Evolutionary conservation across 2,113 vertebrate species (phyloP).

Genomic region (Rhinopomastus cyanomelas): DNA sequence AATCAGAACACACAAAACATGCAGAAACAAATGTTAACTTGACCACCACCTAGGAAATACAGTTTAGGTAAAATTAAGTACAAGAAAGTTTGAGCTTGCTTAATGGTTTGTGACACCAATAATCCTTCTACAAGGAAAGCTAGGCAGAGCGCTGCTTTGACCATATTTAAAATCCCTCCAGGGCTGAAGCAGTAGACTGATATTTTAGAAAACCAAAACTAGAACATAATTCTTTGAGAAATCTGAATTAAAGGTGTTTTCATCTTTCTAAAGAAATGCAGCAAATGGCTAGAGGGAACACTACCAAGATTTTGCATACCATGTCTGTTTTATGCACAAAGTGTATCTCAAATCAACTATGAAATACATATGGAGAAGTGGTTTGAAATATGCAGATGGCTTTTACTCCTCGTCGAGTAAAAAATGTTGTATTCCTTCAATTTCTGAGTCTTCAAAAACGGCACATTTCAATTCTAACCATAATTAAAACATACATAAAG

Average conservation of each 20-base stretch:
- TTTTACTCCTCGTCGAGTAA: not conserved
- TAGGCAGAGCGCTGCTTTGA: not conserved
- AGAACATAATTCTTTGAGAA: conserved; percentile 21
- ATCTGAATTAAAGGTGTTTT: conserved; percentile 52
- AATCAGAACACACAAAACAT: not conserved
- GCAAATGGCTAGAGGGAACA: conserved; percentile 20
- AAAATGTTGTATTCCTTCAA: not conserved
- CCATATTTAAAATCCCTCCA: not conserved
- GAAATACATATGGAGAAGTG: not conserved
- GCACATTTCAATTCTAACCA: not conserved
- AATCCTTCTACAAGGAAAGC: not conserved
- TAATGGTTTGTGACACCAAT: not conserved
- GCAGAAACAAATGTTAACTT: not conserved
- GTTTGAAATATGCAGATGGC: not conserved
- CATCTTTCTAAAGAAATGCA: not conserved
- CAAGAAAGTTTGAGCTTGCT: not conserved
- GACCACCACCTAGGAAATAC: not conserved
- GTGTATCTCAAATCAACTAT: not conserved
- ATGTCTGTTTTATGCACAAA: not conserved
- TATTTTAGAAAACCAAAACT: conserved; percentile 38
- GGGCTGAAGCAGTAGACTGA: not conserved
- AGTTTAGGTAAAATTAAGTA: conserved; percentile 3
- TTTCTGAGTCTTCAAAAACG: not conserved
- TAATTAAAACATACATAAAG: not conserved
- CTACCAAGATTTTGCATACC: not conserved